Evolutionary conservation across 2,113 vertebrate genomes (phyloP), one percentile per base, ranked within the genome.

Genomic region (Prochilodus magdalenae): DNA sequence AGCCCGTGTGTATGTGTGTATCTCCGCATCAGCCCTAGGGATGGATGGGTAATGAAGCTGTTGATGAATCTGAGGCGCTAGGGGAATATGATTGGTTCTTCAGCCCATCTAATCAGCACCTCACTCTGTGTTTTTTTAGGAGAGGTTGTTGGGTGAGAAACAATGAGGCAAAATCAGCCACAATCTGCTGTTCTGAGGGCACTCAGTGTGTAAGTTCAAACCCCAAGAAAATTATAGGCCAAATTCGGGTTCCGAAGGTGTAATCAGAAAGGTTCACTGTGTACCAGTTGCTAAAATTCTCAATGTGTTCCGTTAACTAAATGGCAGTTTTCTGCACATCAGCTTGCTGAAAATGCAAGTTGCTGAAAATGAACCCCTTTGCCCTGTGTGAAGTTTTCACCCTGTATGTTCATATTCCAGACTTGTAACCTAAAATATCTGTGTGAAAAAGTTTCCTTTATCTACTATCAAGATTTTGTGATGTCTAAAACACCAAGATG

Each of bases 1-100:
- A 57, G 65, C 59, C n/a, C 71, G 57, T 57, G 55, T 75, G 51
- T 67, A 69, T 84, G 76, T 81, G 87, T 87, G 77, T 84, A 71
- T 53, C 80, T 36, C 83, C 53, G 78, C 81, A 49, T 36, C 22
- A 33, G 65, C 12, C 29, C 66, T 57, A 55, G 88, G 85, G 85
- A 59, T 80, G 87, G 85, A 78, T 70, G 66, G 55, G 80, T 87
- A 83, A 70, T 30, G 24, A 66, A 79, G 66, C 30, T 30, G 26
- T 73, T 63, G 59, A 80, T 51, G 44, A 80, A 80, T 80, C 69
- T 30, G 57, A 33, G 63, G 26, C 1, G 55, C 67, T 29, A 26
- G 27, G 15, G 20, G 67, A 80, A 72, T 71, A 71, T 49, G 67
- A 80, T 63, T 80, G 78, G 69, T 63, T 73, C 78, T 30, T 62